phyloP scores from a whole-genome alignment of 2,888 invertebrate species.

The Aethes cnicana region DNA sequence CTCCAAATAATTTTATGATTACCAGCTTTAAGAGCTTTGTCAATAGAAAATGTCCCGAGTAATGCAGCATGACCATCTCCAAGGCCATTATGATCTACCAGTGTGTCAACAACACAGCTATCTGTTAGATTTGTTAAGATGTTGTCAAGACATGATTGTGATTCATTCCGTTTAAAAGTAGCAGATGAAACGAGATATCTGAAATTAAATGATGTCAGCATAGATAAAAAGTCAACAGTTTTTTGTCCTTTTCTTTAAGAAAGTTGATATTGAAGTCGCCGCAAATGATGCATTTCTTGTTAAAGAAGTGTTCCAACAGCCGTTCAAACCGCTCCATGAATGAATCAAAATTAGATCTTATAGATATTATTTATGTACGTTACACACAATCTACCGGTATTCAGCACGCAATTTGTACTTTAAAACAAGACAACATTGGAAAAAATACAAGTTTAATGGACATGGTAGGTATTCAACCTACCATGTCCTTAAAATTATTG shows the following conservation, averaged over 20 bases:
- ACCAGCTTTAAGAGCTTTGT: not conserved
- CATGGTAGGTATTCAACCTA: too few species aligned
- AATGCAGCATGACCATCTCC: constrained; percentile 4
- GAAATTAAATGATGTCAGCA: not conserved
- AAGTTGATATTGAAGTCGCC: constrained; percentile 10
- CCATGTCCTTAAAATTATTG: too few species aligned
- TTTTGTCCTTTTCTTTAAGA: not conserved
- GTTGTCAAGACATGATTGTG: constrained; percentile 6
- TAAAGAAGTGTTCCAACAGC: constrained; percentile 9
- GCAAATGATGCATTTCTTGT: constrained; percentile 3
- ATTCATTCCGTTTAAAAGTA: not conserved
- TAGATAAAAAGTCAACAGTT: not conserved
- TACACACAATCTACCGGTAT: not conserved
- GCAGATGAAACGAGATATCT: not conserved
- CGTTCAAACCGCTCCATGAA: not conserved
- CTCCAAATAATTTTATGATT: not conserved
- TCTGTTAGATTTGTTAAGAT: constrained; percentile 3
- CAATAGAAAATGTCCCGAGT: not conserved
- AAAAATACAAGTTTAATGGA: too few species aligned
- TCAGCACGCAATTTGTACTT: not conserved
- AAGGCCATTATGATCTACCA: constrained; percentile 4
- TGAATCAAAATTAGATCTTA: not conserved
- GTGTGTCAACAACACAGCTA: not conserved
- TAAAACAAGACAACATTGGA: too few species aligned
- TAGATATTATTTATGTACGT: too few species aligned